Conservation (phyloP, 2,888 invertebrate species). For the Zele albiditarsus region DNA sequence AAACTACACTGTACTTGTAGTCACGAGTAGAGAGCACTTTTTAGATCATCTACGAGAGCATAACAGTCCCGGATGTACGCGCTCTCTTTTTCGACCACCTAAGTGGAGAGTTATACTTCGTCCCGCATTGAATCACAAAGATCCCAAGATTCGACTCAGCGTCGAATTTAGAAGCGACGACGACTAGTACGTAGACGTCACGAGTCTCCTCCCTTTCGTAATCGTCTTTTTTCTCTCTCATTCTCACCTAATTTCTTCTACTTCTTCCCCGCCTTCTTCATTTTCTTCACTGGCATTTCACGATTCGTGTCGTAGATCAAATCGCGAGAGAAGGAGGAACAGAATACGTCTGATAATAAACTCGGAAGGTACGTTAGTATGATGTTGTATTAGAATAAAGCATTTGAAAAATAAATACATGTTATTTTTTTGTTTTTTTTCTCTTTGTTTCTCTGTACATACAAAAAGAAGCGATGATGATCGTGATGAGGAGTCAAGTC, state of each 20-base stretch:
- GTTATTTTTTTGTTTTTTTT: neutral
- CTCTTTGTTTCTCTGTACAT: conserved; percentile 50
- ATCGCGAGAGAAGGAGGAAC: conserved; percentile 16
- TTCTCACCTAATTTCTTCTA: conserved; percentile 30
- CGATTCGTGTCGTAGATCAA: conserved; percentile 35
- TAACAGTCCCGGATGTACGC: conserved; percentile 24
- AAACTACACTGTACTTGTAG: conserved; percentile 5
- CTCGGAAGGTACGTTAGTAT: conserved; percentile 1
- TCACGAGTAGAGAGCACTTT: conserved; percentile 22
- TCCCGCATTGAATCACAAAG: conserved; percentile 36
- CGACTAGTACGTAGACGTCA: conserved; percentile 48
- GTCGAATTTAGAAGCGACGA: conserved; percentile 55
- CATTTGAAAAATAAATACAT: neutral
- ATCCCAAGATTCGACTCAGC: conserved; percentile 43
- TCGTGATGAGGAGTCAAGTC: conserved; percentile 54
- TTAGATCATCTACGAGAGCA: conserved; percentile 36
- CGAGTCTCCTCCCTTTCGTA: conserved; percentile 56
- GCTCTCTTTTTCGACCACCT: conserved; percentile 30
- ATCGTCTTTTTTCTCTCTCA: conserved; percentile 45
- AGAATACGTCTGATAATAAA: conserved; percentile 11
- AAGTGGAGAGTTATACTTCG: conserved; percentile 31
- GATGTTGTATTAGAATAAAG: neutral
- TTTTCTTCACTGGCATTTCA: conserved; percentile 33
- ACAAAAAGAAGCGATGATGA: conserved; percentile 65
- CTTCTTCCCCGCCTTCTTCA: conserved; percentile 27